A percentile compares a stretch with the other conserved stretches of the same genome.
phyloP scores from a whole-genome alignment of 1,140 invertebrate species.

The Neodiprion fabricii region DNA sequence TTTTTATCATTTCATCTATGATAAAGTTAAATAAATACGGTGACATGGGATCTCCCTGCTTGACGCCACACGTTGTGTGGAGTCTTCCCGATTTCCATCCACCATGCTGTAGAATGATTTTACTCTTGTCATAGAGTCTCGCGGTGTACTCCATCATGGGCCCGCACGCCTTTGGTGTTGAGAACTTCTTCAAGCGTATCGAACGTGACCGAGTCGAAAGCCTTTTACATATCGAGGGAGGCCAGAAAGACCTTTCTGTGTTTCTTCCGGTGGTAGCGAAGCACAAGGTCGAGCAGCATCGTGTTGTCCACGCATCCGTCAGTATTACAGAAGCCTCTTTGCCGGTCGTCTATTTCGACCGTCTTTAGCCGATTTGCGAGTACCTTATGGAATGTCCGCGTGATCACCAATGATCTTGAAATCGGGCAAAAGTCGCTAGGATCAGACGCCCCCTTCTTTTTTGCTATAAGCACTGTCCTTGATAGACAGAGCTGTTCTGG shows the following conservation, averaged over 20 bases:
- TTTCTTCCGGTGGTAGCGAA: conserved; percentile 11
- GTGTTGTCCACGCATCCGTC: conserved; percentile 41
- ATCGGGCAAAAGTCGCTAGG: conserved; percentile 46
- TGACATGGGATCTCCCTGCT: conserved; percentile 44
- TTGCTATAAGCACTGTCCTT: conserved; percentile 26
- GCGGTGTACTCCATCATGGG: conserved; percentile 10
- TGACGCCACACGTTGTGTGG: conserved; percentile 30
- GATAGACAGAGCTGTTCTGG: not conserved
- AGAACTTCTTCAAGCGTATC: conserved; percentile 30
- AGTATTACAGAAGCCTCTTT: conserved; percentile 28
- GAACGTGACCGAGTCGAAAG: conserved; percentile 51
- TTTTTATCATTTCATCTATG: conserved; percentile 33
- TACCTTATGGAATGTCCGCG: conserved; percentile 44
- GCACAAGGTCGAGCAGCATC: conserved; percentile 23
- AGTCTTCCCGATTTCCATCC: conserved; percentile 11
- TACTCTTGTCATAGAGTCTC: not conserved
- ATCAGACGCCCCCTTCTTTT: conserved; percentile 16
- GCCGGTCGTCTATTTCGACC: conserved; percentile 26
- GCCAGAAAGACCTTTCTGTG: conserved; percentile 25
- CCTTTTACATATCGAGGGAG: conserved; percentile 46
- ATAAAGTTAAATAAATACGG: conserved; percentile 42
- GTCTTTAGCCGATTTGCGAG: conserved; percentile 37
- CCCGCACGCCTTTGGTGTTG: not conserved
- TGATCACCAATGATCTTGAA: conserved; percentile 48
- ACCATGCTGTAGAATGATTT: conserved; percentile 17